Evolutionary conservation across 2,888 invertebrate species (phyloP).

Genomic region (Hofmannophila pseudospretella): DNA sequence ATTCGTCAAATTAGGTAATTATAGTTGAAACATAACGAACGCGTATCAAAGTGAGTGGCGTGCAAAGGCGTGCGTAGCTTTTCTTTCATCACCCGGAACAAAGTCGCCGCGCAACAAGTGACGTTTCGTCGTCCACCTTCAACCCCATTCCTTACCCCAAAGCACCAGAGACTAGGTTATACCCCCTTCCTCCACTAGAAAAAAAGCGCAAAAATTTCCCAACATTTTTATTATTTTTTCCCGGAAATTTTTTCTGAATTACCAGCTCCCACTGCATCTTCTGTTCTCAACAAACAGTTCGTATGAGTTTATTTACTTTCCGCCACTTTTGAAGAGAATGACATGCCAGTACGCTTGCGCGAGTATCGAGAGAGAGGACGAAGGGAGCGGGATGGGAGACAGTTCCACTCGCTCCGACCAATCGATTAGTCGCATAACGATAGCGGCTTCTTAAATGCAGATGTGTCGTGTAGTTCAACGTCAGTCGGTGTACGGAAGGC

Average conservation of each 20-base stretch:
- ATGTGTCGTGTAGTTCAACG: constrained; percentile 73
- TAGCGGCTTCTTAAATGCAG: constrained; percentile 78
- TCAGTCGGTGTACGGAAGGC: constrained; percentile 69
- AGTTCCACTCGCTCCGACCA: constrained; percentile 71
- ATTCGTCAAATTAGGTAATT: constrained; percentile 30
- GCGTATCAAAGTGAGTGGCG: constrained; percentile 40
- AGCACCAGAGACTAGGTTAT: constrained; percentile 2
- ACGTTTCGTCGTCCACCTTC: constrained; percentile 42
- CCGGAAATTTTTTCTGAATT: background rate
- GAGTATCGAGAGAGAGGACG: constrained; percentile 50
- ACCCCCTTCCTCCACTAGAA: background rate
- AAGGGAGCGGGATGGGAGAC: constrained; percentile 51
- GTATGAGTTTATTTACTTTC: constrained; percentile 73
- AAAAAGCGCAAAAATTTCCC: constrained; percentile 1
- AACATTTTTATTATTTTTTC: background rate
- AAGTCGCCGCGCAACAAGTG: constrained; percentile 71
- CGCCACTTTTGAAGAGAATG: constrained; percentile 64
- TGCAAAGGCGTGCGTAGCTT: constrained; percentile 68
- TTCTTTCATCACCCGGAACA: constrained; percentile 59
- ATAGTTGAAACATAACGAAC: constrained; percentile 51
- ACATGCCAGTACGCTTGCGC: constrained; percentile 54
- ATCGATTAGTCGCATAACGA: constrained; percentile 79
- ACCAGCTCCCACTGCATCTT: constrained; percentile 38
- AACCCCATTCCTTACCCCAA: constrained; percentile 34
- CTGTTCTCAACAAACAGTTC: constrained; percentile 58